Base-by-base conservation (phyloP, 2,888 invertebrate species). In the Rhagonycha lutea region DNA sequence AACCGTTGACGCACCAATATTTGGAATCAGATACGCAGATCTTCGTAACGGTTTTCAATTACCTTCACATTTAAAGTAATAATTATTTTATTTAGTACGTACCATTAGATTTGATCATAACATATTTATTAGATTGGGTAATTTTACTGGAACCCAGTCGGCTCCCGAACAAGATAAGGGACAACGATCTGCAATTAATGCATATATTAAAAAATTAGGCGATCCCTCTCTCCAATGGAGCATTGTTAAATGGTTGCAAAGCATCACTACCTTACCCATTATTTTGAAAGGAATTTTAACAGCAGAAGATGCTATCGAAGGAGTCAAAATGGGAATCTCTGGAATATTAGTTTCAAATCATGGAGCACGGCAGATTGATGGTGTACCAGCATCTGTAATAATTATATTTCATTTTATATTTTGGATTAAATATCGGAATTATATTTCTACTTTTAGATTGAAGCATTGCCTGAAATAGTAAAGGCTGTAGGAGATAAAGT, bases 271-370 rank as follows among this genome's bases (percentile, higher is more conserved):
- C 9, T 86, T 98, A 73, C 97, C 97, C 0, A 92, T 98, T 23
- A 89, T 98, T 70, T 89, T 96, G 4, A 98, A 98, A 89, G 98
- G 98, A 7, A 91, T 98, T 77, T 87, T 98, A 47, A 95, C 96
- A 0, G 92, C 91, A 0, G 96, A 97, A 84, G 98, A 98, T 88
- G 98, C 98, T 0, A 82, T 92, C 14, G 88, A 92, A 81, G 97
- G 95, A 0, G 89, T 91, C 0, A 89, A 95, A 80, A 89, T 91
- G 71, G 97, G 96, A 4, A 95, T 93, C 67, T 89, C 91, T 3
- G 98, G 92, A 0, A 92, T 98, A 73, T 89, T 96, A 77, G 98
- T 98, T 4, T 98, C 98, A 0, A 98, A 98, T 87, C 98, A 98
- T 86, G 98, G 98, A 1, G 98, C 94, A 0, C 90, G 98, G 77